Base-by-base conservation (phyloP, 2,797 vertebrate species). In the Dendrocincla tyrannina region DNA sequence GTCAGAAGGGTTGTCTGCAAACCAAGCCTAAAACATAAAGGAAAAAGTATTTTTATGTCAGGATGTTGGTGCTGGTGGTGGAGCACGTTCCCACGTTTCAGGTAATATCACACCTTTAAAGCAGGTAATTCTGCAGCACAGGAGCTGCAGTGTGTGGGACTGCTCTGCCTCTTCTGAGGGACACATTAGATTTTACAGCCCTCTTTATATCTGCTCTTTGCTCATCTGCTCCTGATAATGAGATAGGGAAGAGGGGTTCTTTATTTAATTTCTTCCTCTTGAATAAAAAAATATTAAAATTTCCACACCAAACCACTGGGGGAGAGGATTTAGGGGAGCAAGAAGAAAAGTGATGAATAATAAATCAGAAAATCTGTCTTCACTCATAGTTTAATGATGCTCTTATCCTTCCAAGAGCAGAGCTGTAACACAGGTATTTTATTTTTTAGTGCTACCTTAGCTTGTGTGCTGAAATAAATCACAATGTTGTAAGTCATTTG, bases 381-480 rank as follows among this genome's bases (percentile, higher is more conserved):
- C 24, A 64, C 7, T 77, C 37, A 20, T 17, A 15, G 56, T 76
- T 67, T 53, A 85, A 8, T 46, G 50, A 30, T 50, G 19, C 59
- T 46, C 9, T 75, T 63, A 41, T 66, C 33, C 42, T 74, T 47
- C 33, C 17, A 69, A 63, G 72, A 79, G 19, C 64, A 37, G 62
- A 33, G 15, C 24, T 88, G 25, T 25, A 39, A 46, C 32, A 39
- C 4, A 19, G 20, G 6, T 35, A 4, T 88, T 82, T 85, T 83
- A 33, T 70, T 86, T 96, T 75, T 83, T 46, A 76, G 18, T 46
- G 20, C 50, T 74, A 62, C 59, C 41, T 60, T 77, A 72, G 35
- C 77, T 77, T 80, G 62, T 53, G 44, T 92, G 64, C 85, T 83
- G 78, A 91, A 89, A 89, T 69, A 84, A 84, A 88, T 81, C n/a